Conservation (phyloP, 2,797 vertebrate species). For the Gadopsis marmoratus region DNA sequence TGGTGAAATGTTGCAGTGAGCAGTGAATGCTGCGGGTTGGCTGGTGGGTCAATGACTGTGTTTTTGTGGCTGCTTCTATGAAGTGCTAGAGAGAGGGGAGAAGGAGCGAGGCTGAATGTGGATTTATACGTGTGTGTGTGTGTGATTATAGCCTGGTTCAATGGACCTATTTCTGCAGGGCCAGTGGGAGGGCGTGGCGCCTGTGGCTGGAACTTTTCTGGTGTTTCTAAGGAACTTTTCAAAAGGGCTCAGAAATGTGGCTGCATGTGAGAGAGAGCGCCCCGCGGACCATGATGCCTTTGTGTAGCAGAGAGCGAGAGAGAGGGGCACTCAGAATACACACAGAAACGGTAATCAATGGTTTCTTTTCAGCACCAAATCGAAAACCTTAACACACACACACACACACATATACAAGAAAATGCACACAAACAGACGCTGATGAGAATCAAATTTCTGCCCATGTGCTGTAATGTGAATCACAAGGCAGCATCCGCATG, state of each 20-base stretch:
- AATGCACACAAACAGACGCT: constrained; percentile 27
- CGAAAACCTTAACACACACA: constrained; percentile 54
- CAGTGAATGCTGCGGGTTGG: constrained; percentile 51
- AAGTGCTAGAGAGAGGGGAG: constrained; percentile 55
- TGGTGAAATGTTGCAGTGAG: constrained; percentile 60
- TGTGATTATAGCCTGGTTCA: constrained; percentile 78
- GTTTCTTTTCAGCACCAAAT: constrained; percentile 64
- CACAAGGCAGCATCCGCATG: constrained; percentile 62
- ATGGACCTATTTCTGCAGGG: constrained; percentile 80
- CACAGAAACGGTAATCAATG: constrained; percentile 79
- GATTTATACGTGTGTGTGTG: constrained; percentile 47
- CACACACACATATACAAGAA: constrained; percentile 37
- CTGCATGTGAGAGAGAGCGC: constrained; percentile 64
- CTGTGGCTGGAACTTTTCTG: constrained; percentile 87
- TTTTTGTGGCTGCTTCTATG: constrained; percentile 65
- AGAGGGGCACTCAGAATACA: constrained; percentile 64
- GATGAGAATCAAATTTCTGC: constrained; percentile 76
- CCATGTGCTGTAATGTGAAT: constrained; percentile 59
- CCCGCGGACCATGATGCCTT: constrained; percentile 76
- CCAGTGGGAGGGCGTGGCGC: constrained; percentile 84
- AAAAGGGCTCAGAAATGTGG: constrained; percentile 85
- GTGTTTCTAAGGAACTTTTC: constrained; percentile 89
- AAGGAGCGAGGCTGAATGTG: constrained; percentile 53
- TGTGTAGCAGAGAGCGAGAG: constrained; percentile 63
- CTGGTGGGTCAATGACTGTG: constrained; percentile 69